Percentiles rank a stretch among this genome's conserved stretches.
Conservation (phyloP, 2,888 invertebrate species). For the Flexamia atlantica region DNA sequence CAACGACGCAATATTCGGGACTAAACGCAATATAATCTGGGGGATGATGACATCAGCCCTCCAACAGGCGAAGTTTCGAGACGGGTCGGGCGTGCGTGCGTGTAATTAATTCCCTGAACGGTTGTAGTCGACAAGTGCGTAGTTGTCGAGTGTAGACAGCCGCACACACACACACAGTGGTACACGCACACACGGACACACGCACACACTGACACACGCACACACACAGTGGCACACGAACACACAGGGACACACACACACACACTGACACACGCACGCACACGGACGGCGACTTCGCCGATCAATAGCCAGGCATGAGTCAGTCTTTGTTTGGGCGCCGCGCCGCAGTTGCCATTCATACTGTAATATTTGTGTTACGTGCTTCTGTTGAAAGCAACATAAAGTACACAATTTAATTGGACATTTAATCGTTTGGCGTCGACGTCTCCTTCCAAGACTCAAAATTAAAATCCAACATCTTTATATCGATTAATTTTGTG, state of each 20-base stretch:
- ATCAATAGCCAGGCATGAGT: slow-evolving; percentile 31
- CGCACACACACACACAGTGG: neutral
- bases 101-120: slow-evolving; percentile 22
- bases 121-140: slow-evolving; percentile 9
- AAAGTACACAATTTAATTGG: no score
- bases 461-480: no score
- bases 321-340: slow-evolving; percentile 4
- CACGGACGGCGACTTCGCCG: neutral
- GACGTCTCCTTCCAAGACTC: no score
- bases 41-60: slow-evolving; percentile 6
- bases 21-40: neutral
- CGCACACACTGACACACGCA: neutral
- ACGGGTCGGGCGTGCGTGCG: neutral
- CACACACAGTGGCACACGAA: neutral
- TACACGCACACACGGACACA: neutral
- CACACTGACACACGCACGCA: neutral
- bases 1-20: neutral
- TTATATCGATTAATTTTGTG: no score
- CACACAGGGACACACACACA: neutral
- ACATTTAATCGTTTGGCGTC: no score
- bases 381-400: no score
- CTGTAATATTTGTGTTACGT: no score
- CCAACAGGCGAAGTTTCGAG: neutral
- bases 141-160: slow-evolving; percentile 12
- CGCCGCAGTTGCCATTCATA: neutral